These are phyloP conservation scores for Crossocerus cetratus DNA, from an alignment of 2,888 invertebrate species.

Conservation along the genomic window DNA sequence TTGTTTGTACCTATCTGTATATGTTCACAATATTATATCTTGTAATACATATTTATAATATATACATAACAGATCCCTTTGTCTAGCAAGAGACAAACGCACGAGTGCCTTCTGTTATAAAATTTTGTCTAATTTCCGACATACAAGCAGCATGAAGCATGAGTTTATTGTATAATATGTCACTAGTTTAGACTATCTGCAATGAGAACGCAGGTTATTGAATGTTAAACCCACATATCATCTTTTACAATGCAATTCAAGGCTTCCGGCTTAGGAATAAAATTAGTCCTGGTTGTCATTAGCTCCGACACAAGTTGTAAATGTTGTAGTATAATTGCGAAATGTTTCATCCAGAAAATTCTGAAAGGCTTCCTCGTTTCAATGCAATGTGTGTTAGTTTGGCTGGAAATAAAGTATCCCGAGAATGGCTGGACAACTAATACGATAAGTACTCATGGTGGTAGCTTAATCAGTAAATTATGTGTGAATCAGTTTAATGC, in stretches of 20 bases:
- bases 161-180: constrained; percentile 32
- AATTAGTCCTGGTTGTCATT: no score
- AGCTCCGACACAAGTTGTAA: no score
- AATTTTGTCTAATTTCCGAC: constrained; percentile 31
- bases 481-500: constrained; percentile 22
- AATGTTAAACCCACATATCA: constrained; percentile 9
- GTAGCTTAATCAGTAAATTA: constrained; percentile 36
- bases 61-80: constrained; percentile 45
- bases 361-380: constrained; percentile 28
- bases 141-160: constrained; percentile 37
- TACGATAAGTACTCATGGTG: constrained; percentile 25
- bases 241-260: constrained; percentile 5
- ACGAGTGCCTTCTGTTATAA: constrained; percentile 40
- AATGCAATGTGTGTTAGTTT: constrained; percentile 33
- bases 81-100: constrained; percentile 30
- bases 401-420: constrained; percentile 16
- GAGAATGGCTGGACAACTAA: constrained; percentile 23
- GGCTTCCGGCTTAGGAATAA: no score
- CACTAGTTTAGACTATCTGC: constrained; percentile 17
- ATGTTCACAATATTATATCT: constrained; percentile 42
- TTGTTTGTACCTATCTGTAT: constrained; percentile 41
- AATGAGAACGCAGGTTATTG: constrained; percentile 25
- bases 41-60: constrained; percentile 50
- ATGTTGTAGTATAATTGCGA: not conserved
- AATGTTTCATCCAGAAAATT: constrained; percentile 28